Conservation (phyloP, 2,113 vertebrate species). For the Corythoichthys haematopterus region DNA sequence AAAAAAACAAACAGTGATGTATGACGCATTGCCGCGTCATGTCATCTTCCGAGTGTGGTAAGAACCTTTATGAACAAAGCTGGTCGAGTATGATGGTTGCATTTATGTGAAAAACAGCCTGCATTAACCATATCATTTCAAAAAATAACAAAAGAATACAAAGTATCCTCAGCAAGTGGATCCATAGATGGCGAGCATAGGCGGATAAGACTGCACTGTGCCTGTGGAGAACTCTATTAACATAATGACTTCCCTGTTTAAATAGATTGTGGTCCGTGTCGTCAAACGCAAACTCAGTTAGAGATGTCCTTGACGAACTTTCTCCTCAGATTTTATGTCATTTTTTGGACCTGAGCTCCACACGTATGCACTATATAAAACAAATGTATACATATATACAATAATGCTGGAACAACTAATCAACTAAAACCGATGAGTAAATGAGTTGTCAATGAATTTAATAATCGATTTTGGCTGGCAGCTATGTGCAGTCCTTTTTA, state of each 20-base stretch:
- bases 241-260: conserved; percentile 68
- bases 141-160: conserved; percentile 30
- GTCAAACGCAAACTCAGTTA: conserved; percentile 66
- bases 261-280: conserved; percentile 60
- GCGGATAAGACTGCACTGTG: conserved; percentile 19
- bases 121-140: conserved; percentile 45
- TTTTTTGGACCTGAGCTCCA: background rate
- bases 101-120: conserved; percentile 72
- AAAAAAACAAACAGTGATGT: conserved; percentile 17
- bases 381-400: too few relatives aligned
- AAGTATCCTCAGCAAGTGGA: conserved; percentile 23
- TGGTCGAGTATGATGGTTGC: conserved; percentile 79
- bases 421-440: too few relatives aligned
- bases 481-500: too few relatives aligned
- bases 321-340: conserved; percentile 25
- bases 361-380: too few relatives aligned
- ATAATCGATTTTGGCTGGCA: too few relatives aligned
- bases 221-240: conserved; percentile 57
- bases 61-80: conserved; percentile 64
- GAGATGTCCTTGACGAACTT: conserved; percentile 54
- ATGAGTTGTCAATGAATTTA: too few relatives aligned
- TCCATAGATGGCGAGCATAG: conserved; percentile 21
- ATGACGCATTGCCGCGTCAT: conserved; percentile 38
- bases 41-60: conserved; percentile 61
- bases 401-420: too few relatives aligned